A percentile compares a stretch with the other conserved stretches of the same genome.
Evolutionary conservation across 2,113 vertebrate genomes (phyloP).

Genomic region (Prochilodus magdalenae): DNA sequence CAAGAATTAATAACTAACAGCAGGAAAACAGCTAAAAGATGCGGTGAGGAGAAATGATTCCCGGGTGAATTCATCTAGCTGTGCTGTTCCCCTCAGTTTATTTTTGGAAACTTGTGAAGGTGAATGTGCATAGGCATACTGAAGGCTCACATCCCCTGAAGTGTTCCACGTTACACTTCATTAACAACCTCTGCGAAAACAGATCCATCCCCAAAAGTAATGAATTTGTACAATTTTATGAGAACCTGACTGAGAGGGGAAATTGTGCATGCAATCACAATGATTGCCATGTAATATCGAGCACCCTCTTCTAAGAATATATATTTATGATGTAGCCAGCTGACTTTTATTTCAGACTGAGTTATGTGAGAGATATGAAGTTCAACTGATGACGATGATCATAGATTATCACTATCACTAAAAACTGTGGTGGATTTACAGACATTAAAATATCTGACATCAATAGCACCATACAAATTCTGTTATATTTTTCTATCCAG

Average conservation of each 20-base stretch:
- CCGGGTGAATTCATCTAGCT: background rate
- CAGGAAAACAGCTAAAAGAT: background rate
- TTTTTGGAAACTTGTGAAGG: background rate
- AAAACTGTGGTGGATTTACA: too few relatives aligned
- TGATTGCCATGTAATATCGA: background rate
- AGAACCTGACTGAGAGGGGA: background rate
- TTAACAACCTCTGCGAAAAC: background rate
- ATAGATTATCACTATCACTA: too few relatives aligned
- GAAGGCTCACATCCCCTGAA: background rate
- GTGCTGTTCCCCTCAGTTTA: background rate
- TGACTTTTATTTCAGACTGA: too few relatives aligned
- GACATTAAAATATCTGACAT: too few relatives aligned
- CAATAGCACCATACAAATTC: too few relatives aligned
- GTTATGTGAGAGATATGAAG: too few relatives aligned
- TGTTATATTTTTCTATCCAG: too few relatives aligned
- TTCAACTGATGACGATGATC: too few relatives aligned
- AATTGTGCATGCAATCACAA: background rate
- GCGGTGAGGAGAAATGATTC: background rate
- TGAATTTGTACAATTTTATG: background rate
- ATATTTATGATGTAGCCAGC: too few relatives aligned
- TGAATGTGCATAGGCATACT: background rate
- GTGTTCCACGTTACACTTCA: background rate
- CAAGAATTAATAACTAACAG: conserved; percentile 21
- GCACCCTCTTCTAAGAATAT: background rate
- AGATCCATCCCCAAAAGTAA: conserved; percentile 2